These are phyloP conservation scores for Gortyna flavago DNA, from an alignment of 2,888 invertebrate genomes.

Conservation along the genomic window DNA sequence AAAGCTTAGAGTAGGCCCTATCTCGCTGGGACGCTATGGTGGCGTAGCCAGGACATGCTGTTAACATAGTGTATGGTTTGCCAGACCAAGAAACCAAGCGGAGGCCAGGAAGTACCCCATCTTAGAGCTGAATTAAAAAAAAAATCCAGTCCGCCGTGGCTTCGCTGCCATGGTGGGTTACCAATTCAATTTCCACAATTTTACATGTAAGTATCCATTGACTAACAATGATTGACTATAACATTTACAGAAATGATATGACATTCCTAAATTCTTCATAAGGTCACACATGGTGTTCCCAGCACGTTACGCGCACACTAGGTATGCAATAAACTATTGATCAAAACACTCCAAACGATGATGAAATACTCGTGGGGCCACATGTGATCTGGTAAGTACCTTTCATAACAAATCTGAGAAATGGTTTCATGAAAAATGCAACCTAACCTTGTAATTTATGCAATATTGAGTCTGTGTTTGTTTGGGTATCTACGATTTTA, in stretches of 20 bases:
- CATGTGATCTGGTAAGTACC: neutral
- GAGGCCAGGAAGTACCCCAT: neutral
- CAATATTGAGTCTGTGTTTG: neutral
- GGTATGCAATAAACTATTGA: constrained; percentile 21
- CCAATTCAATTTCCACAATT: neutral
- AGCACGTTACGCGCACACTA: constrained; percentile 5
- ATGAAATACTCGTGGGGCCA: neutral
- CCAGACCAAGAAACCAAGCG: neutral
- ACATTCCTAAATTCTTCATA: neutral
- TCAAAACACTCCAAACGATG: constrained; percentile 11
- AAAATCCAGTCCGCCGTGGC: too few species aligned
- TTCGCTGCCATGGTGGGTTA: neutral
- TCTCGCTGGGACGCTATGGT: neutral
- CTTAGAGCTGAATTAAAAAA: too few species aligned
- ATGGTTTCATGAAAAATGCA: neutral
- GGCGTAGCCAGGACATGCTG: neutral
- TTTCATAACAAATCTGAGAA: constrained; percentile 34
- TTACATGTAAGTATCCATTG: neutral
- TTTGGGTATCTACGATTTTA: constrained; percentile 1
- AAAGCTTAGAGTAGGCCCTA: neutral
- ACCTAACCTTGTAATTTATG: constrained; percentile 3
- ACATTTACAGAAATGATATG: neutral
- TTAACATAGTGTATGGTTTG: neutral
- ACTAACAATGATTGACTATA: neutral
- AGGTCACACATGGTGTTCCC: neutral